Base-by-base conservation (phyloP, 1,140 invertebrate species). In the Eufriesea mexicana region DNA sequence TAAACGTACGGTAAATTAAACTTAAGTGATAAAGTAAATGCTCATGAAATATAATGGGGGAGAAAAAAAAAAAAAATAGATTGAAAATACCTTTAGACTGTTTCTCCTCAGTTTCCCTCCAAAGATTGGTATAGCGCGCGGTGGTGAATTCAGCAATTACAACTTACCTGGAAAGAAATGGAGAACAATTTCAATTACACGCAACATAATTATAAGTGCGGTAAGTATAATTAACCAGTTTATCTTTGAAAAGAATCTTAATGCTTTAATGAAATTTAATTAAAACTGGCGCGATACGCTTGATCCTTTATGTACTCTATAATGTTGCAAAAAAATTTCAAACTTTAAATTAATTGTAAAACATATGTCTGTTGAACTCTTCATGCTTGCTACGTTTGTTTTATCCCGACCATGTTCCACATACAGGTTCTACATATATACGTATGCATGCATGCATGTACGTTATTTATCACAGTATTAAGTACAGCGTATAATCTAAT, bases 61-160 rank as follows among this genome's bases (percentile, higher is more conserved):
- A 45, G 23, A 18, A 12, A 8, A 4, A 47, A 47, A 8, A 14
- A 10, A 47, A 20, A 16, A 14, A 23, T 42, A 2, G 16, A 51
- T 51, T 61, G 25, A 2, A 79, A 79, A 35, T 79, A 79, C 78
- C 78, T 79, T 72, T 0, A 16, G 25, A 28, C 23, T 20, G 55
- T 62, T 54, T 51, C 28, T 25, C 57, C 28, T 62, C 57, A 8
- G 1, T 23, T 79, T 61, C 9, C 23, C 42, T 59, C 20, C 54
- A n/a, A 23, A 9, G n/a, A 49, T 59, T 49, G 7, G 28, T 18
- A 23, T 42, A 23, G 25, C 9, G 7, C 28, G 16, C 4, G 25
- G 16, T 14, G 49, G 12, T 18, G 18, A 14, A 70, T 45, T 42
- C 68, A 64, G 18, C 9, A 59, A 51, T 47, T 23, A 14, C 25